Evolutionary conservation across 2,113 vertebrate genomes (phyloP).

Genomic region (Xiphorhynchus elegans): DNA sequence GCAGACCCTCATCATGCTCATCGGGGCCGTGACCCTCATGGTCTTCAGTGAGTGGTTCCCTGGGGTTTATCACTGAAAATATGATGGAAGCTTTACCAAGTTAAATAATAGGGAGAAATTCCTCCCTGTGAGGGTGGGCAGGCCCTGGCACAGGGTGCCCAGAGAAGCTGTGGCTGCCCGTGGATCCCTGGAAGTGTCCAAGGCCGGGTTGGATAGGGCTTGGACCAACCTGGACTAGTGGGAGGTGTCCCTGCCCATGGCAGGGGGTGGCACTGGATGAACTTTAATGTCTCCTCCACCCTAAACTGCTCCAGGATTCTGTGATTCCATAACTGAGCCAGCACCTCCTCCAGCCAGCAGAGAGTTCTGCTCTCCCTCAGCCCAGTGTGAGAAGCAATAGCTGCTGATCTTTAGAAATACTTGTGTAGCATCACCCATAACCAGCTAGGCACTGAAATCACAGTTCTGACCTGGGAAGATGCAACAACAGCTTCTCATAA

Average conservation of each 20-base stretch:
- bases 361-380: background rate
- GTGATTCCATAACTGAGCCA: background rate
- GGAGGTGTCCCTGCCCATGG: background rate
- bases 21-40: conserved; percentile 88
- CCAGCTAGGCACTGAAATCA: background rate
- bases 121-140: background rate
- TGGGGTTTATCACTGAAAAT: background rate
- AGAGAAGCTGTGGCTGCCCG: background rate
- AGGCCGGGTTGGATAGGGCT: rapidly evolving
- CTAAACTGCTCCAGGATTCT: background rate
- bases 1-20: conserved; percentile 92
- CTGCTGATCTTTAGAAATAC: background rate
- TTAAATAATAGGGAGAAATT: background rate
- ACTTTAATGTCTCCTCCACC: background rate
- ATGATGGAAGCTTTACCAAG: background rate
- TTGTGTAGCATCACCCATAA: background rate
- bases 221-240: rapidly evolving
- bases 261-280: background rate
- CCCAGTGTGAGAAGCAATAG: rapidly evolving
- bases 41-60: conserved; percentile 82
- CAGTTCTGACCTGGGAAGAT: rapidly evolving
- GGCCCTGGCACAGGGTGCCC: background rate
- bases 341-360: background rate
- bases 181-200: background rate
- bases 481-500: background rate